Conservation (phyloP, 2,113 vertebrate genomes). For the Chaetodon trifascialis region DNA sequence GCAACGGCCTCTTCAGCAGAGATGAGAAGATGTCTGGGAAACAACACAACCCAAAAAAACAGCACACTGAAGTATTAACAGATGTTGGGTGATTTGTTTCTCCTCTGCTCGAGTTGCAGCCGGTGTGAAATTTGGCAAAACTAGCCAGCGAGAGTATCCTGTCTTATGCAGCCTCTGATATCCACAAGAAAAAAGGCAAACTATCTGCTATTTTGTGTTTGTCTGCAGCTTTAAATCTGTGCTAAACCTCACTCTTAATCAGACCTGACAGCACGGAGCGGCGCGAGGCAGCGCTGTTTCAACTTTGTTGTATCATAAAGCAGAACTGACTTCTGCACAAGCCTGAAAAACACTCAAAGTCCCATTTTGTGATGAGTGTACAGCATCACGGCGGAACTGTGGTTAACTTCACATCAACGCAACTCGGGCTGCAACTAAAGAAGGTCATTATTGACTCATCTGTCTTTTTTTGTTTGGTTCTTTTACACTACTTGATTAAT, state of each 20-base stretch:
- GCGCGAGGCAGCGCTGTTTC: not conserved
- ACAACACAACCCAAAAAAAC: not conserved
- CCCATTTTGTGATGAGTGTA: not conserved
- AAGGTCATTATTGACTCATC: not conserved
- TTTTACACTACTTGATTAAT: not conserved
- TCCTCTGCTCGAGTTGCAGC: slow-evolving; percentile 4
- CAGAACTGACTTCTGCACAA: not conserved
- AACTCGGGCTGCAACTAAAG: not conserved
- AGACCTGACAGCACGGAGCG: not conserved
- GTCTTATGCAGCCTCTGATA: slow-evolving; percentile 3
- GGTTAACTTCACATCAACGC: not conserved
- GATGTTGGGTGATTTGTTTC: slow-evolving; percentile 30
- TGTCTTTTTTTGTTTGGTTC: not conserved
- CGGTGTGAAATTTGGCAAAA: slow-evolving; percentile 17
- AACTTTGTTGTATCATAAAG: not conserved
- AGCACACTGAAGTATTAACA: slow-evolving; percentile 1
- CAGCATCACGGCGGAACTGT: not conserved
- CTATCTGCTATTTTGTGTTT: slow-evolving; percentile 36
- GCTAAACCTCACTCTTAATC: not conserved
- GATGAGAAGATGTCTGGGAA: not conserved
- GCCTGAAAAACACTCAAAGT: not conserved
- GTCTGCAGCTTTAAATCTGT: slow-evolving; percentile 27
- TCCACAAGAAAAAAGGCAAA: slow-evolving; percentile 26
- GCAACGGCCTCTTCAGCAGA: not conserved
- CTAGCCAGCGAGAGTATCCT: not conserved